Base-by-base conservation (phyloP, 2,113 vertebrate genomes). In the Lasiurus borealis region DNA sequence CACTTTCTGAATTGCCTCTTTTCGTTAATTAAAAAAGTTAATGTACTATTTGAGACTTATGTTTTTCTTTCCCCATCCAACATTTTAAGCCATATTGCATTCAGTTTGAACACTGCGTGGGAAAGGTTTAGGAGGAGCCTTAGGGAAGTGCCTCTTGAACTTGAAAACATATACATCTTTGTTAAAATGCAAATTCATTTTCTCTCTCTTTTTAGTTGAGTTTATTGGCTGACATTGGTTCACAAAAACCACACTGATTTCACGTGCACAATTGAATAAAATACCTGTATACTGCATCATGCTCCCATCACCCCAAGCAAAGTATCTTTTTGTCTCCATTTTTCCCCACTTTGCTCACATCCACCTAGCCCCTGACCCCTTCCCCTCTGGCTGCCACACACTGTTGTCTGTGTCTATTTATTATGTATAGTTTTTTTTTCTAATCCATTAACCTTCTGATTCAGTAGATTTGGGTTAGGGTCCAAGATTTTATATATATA, bases 1-100 rank as follows among this genome's bases (percentile, higher is more conserved):
- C 8, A 75, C n/a, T 88, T 93, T 91, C 44, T 89, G 69, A 95
- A 95, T 86, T 36, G 50, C 18, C 15, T 89, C 36, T 72, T 77
- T 14, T 66, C 52, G 48, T 15, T 3, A 10, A 59, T 68, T 15
- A 57, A 57, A 76, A 50, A 40, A 48, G 6, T 23, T 83, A 46
- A 27, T 78, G 21, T 21, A 82, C 27, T 66, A 31, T 85, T 80
- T 87, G 34, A 50, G 23, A 66, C 31, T 84, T 50, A 85, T 27
- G 50, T 2, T 90, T 82, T 77, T n/a, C 52, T 78, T 73, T 50
- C 13, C 4, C 2, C 13, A 66, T 10, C 8, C 40, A 71, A 54
- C 8, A 31, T 85, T 88, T 86, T 66, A 84, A 93, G 71, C 29
- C 31, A 23, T 62, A 71, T 68, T 80, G 6, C 14, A 69, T 76